Evolutionary conservation across 2,888 invertebrate genomes (phyloP).

Genomic region (Drosophila algonquin): DNA sequence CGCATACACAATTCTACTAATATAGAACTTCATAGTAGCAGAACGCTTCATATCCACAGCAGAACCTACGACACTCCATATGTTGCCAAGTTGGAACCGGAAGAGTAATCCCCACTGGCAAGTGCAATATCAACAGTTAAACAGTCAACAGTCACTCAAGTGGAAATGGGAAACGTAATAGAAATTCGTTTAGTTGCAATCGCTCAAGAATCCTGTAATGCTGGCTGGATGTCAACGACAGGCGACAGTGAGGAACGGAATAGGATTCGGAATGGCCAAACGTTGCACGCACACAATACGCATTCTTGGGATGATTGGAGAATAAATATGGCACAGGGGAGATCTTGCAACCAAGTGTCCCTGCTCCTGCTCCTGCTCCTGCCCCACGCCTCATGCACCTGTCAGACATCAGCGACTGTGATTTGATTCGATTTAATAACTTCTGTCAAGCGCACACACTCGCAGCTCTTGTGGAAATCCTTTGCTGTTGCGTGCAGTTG

Average conservation of each 20-base stretch:
- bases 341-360: no score
- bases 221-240: constrained; percentile 61
- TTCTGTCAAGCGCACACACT: constrained; percentile 64
- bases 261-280: constrained; percentile 7
- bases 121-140: constrained; percentile 40
- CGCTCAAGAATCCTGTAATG: constrained; percentile 52
- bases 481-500: constrained; percentile 24
- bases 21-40: no score
- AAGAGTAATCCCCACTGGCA: constrained; percentile 8
- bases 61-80: neutral
- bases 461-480: constrained; percentile 1
- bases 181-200: constrained; percentile 71
- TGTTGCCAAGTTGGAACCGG: neutral
- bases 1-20: no score
- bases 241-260: constrained; percentile 5
- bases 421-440: constrained; percentile 78
- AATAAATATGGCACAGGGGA: constrained; percentile 13
- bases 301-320: constrained; percentile 34
- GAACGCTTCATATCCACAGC: no score
- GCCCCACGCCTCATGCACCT: neutral
- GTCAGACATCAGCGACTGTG: constrained; percentile 34
- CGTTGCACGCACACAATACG: constrained; percentile 2
- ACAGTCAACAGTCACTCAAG: constrained; percentile 52
- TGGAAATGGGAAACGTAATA: constrained; percentile 72
- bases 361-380: no score